Evolutionary conservation across 1,140 invertebrate genomes (phyloP).

Genomic region (Coenobita brevimanus): DNA sequence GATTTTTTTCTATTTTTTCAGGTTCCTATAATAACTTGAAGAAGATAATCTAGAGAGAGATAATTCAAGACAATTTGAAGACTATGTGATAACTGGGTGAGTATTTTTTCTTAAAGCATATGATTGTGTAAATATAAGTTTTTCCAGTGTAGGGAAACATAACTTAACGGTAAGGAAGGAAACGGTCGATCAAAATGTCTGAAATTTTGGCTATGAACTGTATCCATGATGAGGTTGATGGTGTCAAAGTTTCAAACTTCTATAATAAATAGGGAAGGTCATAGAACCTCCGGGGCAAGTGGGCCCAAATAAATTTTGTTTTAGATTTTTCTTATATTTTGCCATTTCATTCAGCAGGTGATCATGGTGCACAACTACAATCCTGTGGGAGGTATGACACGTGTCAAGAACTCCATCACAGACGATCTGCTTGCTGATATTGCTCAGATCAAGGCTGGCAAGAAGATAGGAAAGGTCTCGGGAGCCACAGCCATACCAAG

Average conservation of each 20-base stretch:
- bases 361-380: slow-evolving; percentile 30
- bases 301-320: not conserved
- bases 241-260: slow-evolving; percentile 4
- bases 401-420: not conserved
- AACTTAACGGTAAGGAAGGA: no score
- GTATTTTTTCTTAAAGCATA: no score
- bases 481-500: not conserved
- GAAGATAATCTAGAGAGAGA: no score
- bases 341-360: not conserved
- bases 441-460: slow-evolving; percentile 9
- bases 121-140: no score
- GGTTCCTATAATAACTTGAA: no score
- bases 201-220: slow-evolving; percentile 28
- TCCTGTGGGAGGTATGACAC: not conserved
- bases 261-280: slow-evolving; percentile 21
- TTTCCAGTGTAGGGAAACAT: no score
- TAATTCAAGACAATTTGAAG: no score
- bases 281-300: slow-evolving; percentile 22
- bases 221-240: slow-evolving; percentile 13
- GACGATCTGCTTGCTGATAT: not conserved
- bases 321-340: not conserved
- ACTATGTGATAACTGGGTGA: no score
- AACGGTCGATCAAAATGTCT: no score
- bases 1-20: no score
- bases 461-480: not conserved